Evolutionary conservation across 2,113 vertebrate species (phyloP).

Genomic region (Syngnathoides biaculeatus): DNA sequence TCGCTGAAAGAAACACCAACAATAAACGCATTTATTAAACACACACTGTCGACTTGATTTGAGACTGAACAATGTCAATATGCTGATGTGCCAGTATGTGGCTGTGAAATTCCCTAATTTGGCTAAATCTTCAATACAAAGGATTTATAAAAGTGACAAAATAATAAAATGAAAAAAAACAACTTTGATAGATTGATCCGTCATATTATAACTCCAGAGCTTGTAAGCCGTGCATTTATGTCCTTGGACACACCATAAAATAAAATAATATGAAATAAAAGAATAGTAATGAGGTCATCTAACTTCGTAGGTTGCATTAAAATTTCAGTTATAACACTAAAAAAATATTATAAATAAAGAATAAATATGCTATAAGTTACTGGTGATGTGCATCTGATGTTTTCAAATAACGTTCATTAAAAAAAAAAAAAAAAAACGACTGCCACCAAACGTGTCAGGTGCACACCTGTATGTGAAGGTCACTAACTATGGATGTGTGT

Average conservation of each 20-base stretch:
- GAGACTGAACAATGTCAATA: conserved; percentile 24
- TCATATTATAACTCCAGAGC: not conserved
- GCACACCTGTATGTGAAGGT: conserved; percentile 6
- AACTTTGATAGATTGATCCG: not conserved
- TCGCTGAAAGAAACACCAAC: conserved; percentile 9
- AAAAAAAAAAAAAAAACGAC: not conserved
- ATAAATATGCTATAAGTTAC: not conserved
- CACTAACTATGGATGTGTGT: not conserved
- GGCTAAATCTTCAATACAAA: not conserved
- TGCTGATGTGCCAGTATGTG: conserved; percentile 2
- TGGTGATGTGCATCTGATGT: not conserved
- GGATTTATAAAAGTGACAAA: not conserved
- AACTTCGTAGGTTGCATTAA: not conserved
- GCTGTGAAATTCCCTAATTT: conserved; percentile 13
- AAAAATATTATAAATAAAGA: not conserved
- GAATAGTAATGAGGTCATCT: not conserved
- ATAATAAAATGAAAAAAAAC: not conserved
- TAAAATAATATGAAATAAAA: conserved; percentile 11
- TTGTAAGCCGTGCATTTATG: not conserved
- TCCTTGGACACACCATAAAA: not conserved
- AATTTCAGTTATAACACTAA: not conserved
- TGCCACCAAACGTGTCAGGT: conserved; percentile 2
- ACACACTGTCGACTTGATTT: conserved; percentile 34
- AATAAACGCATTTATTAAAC: conserved; percentile 9
- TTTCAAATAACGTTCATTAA: not conserved